Evolutionary conservation across 2,797 vertebrate genomes (phyloP), one percentile per base, ranked within the genome.

Genomic region (Balearica regulorum): DNA sequence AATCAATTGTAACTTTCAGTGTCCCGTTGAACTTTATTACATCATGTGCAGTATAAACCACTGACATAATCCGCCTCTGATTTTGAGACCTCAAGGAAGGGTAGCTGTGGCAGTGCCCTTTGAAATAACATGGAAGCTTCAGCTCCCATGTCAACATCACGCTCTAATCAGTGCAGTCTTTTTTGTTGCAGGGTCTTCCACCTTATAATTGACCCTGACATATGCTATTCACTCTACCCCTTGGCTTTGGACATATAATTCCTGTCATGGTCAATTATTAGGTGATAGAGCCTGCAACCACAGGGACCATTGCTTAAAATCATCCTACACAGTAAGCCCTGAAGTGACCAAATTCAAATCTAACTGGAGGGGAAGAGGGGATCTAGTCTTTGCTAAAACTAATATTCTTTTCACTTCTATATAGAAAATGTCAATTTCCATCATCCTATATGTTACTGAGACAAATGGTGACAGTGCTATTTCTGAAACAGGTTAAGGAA

Each of bases 121-220:
- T 92, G 93, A 96, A 97, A 95, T 96, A 96, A 87, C 83, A 94
- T 66, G 89, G 94, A 97, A 93, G 78, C 93, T 92, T 96, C 87
- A 87, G 79, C 78, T 96, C 68, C 85, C 92, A 71, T 94, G 96
- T 96, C 97, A 97, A 94, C 92, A 96, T 95, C 83, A 79, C 87
- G 78, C 92, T 97, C 96, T 97, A 97, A 97, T 97, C 96, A 96
- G 96, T 95, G 81, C 83, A 93, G 95, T 95, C 97, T 96, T 96
- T 97, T 96, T 93, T 95, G 94, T 97, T 93, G 20, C 94, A 96
- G 93, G 96, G 96, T 95, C 94, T 96, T 97, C 91, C 94, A 96
- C 96, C 94, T 97, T 96, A 70, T 96, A 97, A 97, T 97, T 97
- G 96, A 97, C 96, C 96, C 96, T 97, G 96, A 96, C 96, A 97